Evolutionary conservation across 2,888 invertebrate genomes (phyloP).

Genomic region (Heteromurus nitidus): DNA sequence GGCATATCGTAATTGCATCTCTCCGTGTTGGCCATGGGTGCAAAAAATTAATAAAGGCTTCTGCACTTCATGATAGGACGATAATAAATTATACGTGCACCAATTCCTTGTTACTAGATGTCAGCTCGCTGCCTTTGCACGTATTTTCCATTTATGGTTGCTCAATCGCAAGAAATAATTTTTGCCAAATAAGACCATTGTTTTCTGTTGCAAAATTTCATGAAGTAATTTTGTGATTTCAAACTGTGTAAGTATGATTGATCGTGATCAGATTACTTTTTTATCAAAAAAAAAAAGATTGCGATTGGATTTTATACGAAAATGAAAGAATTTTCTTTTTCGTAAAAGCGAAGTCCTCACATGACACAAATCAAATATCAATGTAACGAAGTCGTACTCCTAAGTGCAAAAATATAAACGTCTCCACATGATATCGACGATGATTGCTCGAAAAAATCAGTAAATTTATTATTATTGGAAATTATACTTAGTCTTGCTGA

Average conservation of each 20-base stretch:
- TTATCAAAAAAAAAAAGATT: background rate
- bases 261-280: conserved; percentile 4
- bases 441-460: background rate
- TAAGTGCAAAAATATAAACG: background rate
- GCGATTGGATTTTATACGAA: background rate
- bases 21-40: background rate
- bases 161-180: background rate
- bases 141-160: conserved; percentile 34
- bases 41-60: background rate
- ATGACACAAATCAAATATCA: background rate
- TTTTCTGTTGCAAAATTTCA: conserved; percentile 10
- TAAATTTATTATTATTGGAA: background rate
- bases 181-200: conserved; percentile 30
- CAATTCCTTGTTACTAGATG: background rate
- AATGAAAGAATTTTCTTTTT: background rate
- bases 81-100: conserved; percentile 21
- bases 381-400: background rate
- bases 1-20: conserved; percentile 14
- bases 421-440: background rate
- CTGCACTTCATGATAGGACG: background rate
- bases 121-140: background rate
- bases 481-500: background rate
- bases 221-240: background rate
- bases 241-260: conserved; percentile 2
- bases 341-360: background rate